Conservation (phyloP, 2,113 vertebrate genomes). For the Elaphurus davidianus region DNA sequence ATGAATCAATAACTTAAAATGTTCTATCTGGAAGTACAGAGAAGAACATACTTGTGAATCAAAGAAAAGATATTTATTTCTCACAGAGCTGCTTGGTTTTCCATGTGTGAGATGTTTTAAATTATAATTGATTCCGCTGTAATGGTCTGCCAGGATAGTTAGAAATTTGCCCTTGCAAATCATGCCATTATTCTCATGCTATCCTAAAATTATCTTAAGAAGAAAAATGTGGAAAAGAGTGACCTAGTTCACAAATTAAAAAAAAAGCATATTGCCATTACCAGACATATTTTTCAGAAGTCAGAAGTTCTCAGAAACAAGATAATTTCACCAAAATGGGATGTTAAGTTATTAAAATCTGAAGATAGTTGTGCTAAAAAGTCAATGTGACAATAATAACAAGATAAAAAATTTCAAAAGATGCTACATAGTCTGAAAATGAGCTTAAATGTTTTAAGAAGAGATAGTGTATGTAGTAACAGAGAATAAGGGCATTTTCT, state of each 20-base stretch:
- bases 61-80: slow-evolving; percentile 49
- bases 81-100: slow-evolving; percentile 34
- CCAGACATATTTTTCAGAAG: slow-evolving; percentile 31
- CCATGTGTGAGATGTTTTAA: slow-evolving; percentile 36
- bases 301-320: slow-evolving; percentile 23
- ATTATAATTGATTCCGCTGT: slow-evolving; percentile 59
- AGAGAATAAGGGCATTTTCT: background rate
- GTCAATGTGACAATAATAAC: background rate
- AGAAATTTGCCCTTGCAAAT: background rate
- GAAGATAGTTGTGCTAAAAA: background rate
- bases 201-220: slow-evolving; percentile 27
- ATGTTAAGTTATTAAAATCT: background rate
- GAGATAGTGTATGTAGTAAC: background rate
- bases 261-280: slow-evolving; percentile 13
- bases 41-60: slow-evolving; percentile 13
- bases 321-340: background rate
- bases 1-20: background rate
- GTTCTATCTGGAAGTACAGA: background rate
- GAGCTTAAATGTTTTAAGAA: background rate
- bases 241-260: slow-evolving; percentile 11
- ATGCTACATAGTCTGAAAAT: background rate
- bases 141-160: slow-evolving; percentile 46
- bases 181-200: slow-evolving; percentile 47
- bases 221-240: slow-evolving; percentile 36
- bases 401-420: background rate